Conservation (phyloP, 1,140 invertebrate species). For the Trichoplusia ni region DNA sequence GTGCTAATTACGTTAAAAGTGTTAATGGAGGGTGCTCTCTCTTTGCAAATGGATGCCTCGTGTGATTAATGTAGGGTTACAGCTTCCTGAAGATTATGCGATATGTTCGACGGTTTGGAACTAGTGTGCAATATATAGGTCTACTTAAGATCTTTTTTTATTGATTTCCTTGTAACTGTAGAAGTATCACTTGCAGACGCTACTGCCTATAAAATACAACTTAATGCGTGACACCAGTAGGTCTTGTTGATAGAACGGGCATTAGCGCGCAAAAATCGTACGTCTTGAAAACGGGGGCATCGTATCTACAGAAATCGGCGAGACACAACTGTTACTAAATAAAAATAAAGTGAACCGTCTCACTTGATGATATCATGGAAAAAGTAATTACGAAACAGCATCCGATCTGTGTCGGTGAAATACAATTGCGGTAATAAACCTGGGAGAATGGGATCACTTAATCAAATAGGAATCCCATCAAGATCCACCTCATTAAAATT, state of each 20-base stretch:
- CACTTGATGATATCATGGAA: constrained; percentile 17
- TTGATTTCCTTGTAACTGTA: too few species aligned
- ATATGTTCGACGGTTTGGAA: constrained; percentile 7
- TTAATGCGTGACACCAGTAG: not conserved
- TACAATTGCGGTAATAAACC: not conserved
- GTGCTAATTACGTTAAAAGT: constrained; percentile 71
- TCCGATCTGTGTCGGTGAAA: not conserved
- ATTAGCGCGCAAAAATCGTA: constrained; percentile 25
- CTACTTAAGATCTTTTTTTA: constrained; percentile 13
- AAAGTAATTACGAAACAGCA: not conserved
- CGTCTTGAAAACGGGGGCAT: constrained; percentile 22
- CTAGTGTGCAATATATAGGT: constrained; percentile 4
- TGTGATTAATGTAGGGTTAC: constrained; percentile 20
- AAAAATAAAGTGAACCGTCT: constrained; percentile 2
- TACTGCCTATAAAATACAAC: not conserved
- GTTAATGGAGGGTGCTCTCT: constrained; percentile 54
- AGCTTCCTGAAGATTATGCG: constrained; percentile 15
- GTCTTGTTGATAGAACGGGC: constrained; percentile 10
- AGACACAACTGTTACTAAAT: constrained; percentile 14
- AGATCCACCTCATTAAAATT: not conserved
- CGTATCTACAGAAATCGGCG: constrained; percentile 17
- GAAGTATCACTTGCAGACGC: too few species aligned
- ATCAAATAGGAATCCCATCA: not conserved
- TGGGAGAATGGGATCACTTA: not conserved
- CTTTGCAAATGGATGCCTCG: constrained; percentile 27